Base-by-base conservation (phyloP, 2,888 invertebrate species). In the Ichneumoninae sp. region DNA sequence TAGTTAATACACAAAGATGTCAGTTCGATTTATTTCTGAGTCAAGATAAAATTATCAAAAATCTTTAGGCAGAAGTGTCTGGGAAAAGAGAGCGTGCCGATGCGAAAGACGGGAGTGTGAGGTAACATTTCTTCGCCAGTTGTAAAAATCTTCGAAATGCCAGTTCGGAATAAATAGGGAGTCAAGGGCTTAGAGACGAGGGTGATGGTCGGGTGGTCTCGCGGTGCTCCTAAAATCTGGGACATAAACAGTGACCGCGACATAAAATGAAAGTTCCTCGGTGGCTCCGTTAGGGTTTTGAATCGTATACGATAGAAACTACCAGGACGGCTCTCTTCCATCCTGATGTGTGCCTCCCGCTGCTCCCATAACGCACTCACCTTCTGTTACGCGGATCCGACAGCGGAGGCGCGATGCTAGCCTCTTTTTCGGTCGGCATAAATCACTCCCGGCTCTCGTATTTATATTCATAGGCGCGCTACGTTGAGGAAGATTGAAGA, bases 241-340 rank as follows among this genome's bases (percentile, higher is more conserved):
- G 89, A 89, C 90, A 90, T 92, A 92, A 92, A 92, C 90, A 89
- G 90, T 92, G 92, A 92, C 92, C 92, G 90, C 92, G 90, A 90
- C 90, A 88, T 92, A 92, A 92, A 92, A 90, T 88, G 87, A 79
- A 83, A 85, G 33, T 19, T 65, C 54, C 36, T 19, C 40, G 44
- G 36, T 66, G 36, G 54, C 47, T 50, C 81, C 70, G 83, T 81
- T 82, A 77, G 86, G 89, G 89, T 91, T 91, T 91, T 88, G 92
- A 90, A 90, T 91, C 88, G 90, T 90, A 87, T 87, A 88, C 83
- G 80, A 82, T 76, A 36, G 69, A 69, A 74, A 85, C 85, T 87
- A 75, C 77, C 63, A n/a, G 30, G 63, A 80, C 63, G 81, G 76
- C 22, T 74, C 74, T 80, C 73, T 52, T 83, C 74, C 82, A 44